A percentile compares a stretch with the other conserved stretches of the same genome.
Conservation (phyloP, 2,797 vertebrate species). For the Oryzias dopingdopingensis region DNA sequence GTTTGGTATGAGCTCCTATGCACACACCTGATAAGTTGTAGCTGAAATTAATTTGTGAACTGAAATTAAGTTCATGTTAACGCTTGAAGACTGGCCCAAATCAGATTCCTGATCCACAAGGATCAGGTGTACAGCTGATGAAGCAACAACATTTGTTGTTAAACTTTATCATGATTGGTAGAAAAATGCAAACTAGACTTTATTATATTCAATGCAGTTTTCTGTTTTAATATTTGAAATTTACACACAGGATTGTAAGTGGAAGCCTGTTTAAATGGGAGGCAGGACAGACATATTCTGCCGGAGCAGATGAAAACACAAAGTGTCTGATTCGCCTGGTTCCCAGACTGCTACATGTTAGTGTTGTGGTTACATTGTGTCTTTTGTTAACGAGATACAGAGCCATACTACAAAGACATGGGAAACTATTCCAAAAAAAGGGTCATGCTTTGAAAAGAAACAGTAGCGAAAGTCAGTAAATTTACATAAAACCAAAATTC, state of each 20-base stretch:
- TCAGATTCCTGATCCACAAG: too few relatives aligned
- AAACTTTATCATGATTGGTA: too few relatives aligned
- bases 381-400: conserved; percentile 1
- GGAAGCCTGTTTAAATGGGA: not conserved
- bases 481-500: not conserved
- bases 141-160: too few relatives aligned
- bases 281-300: not conserved
- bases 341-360: not conserved
- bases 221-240: too few relatives aligned
- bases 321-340: not conserved
- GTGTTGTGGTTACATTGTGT: conserved; percentile 1
- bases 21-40: too few relatives aligned
- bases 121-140: too few relatives aligned
- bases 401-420: not conserved
- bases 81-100: too few relatives aligned
- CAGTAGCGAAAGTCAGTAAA: not conserved
- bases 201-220: too few relatives aligned
- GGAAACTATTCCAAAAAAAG: conserved; percentile 1
- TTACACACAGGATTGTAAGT: not conserved
- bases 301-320: conserved; percentile 3
- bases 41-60: too few relatives aligned
- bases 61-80: too few relatives aligned
- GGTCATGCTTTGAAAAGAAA: not conserved
- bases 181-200: too few relatives aligned
- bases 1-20: too few relatives aligned